Percentiles rank a stretch among this genome's conserved stretches.
Conservation (phyloP, 64 coral and sea anemone species). For the Montipora sp. region DNA sequence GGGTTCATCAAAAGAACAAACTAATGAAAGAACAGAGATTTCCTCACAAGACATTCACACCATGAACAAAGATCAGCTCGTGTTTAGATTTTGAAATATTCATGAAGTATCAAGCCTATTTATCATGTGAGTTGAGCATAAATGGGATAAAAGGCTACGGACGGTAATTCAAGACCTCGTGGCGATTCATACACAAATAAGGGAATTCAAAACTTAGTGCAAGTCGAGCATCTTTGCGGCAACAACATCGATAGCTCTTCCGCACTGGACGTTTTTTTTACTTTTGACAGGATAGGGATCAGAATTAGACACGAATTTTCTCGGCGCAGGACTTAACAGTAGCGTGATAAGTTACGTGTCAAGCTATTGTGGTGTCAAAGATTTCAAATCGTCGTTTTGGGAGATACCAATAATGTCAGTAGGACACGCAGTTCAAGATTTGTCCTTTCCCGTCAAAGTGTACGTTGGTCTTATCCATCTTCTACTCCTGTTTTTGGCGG, state of each 20-base stretch:
- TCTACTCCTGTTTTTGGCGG: conserved; percentile 53
- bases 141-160: not conserved
- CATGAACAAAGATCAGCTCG: not conserved
- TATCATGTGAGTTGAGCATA: not conserved
- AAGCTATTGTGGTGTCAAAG: not conserved
- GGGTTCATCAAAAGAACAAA: not conserved
- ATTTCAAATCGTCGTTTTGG: not conserved
- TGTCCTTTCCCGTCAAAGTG: conserved; percentile 52
- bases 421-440: not conserved
- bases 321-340: not conserved
- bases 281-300: not conserved
- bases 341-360: conserved; percentile 23
- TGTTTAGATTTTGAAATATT: conserved; percentile 25
- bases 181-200: not conserved
- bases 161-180: conserved; percentile 18
- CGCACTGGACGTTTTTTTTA: too few relatives aligned
- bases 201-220: not conserved
- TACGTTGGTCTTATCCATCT: conserved; percentile 60
- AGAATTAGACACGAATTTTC: conserved; percentile 29
- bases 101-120: conserved; percentile 22
- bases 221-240: not conserved
- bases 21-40: not conserved
- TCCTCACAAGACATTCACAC: not conserved
- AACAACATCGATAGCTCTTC: too few relatives aligned
- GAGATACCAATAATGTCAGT: not conserved